Evolutionary conservation across 2,797 vertebrate species (phyloP).

Genomic region (Numenius phaeopus): DNA sequence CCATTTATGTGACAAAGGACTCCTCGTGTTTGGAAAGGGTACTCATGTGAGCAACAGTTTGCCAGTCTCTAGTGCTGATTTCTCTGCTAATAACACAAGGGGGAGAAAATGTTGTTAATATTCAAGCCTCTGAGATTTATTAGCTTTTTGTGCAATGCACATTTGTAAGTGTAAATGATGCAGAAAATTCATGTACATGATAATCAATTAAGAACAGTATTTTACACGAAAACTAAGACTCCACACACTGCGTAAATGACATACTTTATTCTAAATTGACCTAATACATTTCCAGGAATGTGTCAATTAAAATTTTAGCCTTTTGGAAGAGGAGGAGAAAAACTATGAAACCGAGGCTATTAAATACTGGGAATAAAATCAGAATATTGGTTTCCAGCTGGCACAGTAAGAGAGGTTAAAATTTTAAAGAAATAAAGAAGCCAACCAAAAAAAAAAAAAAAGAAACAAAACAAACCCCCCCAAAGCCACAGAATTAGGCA

Average conservation of each 20-base stretch:
- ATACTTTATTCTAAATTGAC: slow-evolving; percentile 67
- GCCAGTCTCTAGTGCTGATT: neutral
- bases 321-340: slow-evolving; percentile 50
- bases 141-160: slow-evolving; percentile 57
- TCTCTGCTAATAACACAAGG: slow-evolving; percentile 44
- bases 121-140: slow-evolving; percentile 59
- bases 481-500: neutral
- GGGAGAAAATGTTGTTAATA: slow-evolving; percentile 51
- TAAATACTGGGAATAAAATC: slow-evolving; percentile 68
- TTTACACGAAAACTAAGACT: slow-evolving; percentile 59
- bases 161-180: slow-evolving; percentile 63
- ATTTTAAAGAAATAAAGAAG: slow-evolving; percentile 62
- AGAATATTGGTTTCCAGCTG: slow-evolving; percentile 72
- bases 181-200: slow-evolving; percentile 67
- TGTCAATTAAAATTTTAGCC: slow-evolving; percentile 75
- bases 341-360: slow-evolving; percentile 47
- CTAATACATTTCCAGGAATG: slow-evolving; percentile 73
- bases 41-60: slow-evolving; percentile 49
- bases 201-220: slow-evolving; percentile 67
- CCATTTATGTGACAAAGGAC: neutral
- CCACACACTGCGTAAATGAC: slow-evolving; percentile 43
- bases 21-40: neutral
- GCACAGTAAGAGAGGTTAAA: slow-evolving; percentile 38
- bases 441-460: neutral
- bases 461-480: neutral